Conservation (phyloP, 2,113 vertebrate species). For the Emydocephalus ijimae region DNA sequence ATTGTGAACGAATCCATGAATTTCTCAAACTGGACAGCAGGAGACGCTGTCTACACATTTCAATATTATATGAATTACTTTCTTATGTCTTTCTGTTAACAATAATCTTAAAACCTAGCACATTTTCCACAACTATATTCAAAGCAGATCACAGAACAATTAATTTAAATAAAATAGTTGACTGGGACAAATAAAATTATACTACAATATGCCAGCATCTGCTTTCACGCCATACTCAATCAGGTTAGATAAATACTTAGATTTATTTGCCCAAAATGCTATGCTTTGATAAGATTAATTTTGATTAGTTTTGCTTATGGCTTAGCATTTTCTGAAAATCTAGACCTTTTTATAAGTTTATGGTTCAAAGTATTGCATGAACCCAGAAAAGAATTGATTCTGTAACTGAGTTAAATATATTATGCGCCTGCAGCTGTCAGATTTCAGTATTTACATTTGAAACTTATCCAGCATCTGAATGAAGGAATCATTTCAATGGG, state of each 20-base stretch:
- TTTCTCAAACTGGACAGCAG: constrained; percentile 68
- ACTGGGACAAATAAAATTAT: not conserved
- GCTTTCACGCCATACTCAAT: not conserved
- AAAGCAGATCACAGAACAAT: not conserved
- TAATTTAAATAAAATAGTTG: not conserved
- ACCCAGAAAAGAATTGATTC: not conserved
- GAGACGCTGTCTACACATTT: constrained; percentile 71
- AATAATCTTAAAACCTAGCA: not conserved
- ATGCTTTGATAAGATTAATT: not conserved
- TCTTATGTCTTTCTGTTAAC: not conserved
- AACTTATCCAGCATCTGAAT: not conserved
- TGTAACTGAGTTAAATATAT: not conserved
- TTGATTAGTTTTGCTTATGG: not conserved
- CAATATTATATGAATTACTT: constrained; percentile 28
- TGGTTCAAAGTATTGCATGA: not conserved
- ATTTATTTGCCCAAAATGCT: not conserved
- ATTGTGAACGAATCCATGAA: constrained; percentile 29
- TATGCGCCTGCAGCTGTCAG: not conserved
- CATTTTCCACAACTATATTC: not conserved
- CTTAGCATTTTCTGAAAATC: not conserved
- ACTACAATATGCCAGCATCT: not conserved
- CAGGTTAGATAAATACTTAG: not conserved
- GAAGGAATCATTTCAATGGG: not conserved
- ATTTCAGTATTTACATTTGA: not conserved
- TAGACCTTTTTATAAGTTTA: not conserved